A percentile compares a stretch with the other conserved stretches of the same genome.
These are phyloP conservation scores for Smutsia gigantea DNA, from an alignment of 2,797 vertebrate genomes.

Conservation along the genomic window DNA sequence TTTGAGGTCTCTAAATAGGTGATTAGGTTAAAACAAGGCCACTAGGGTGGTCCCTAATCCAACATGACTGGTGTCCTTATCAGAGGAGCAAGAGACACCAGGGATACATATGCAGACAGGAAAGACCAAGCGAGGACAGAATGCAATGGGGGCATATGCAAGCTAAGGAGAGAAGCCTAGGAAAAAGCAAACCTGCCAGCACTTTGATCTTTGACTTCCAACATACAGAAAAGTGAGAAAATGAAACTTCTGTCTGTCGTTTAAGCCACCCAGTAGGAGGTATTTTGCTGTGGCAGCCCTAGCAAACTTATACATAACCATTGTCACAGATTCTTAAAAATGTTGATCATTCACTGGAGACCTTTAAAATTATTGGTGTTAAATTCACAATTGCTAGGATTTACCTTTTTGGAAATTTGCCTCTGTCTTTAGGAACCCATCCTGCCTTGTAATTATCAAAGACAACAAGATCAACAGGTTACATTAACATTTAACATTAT, in stretches of 20 bases:
- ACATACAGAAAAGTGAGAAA: neutral
- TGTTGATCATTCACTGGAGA: neutral
- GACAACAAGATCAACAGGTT: neutral
- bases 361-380: neutral
- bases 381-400: neutral
- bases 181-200: neutral
- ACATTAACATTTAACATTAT: neutral
- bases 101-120: neutral
- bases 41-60: neutral
- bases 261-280: neutral
- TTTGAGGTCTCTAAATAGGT: neutral
- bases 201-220: neutral
- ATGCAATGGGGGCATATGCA: neutral
- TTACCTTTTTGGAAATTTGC: neutral
- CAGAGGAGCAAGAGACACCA: neutral
- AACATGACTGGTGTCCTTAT: neutral
- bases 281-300: neutral
- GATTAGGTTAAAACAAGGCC: neutral
- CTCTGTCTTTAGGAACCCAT: neutral
- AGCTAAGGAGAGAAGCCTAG: neutral
- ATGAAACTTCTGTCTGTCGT: neutral
- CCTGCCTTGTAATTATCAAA: neutral
- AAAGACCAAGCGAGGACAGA: neutral
- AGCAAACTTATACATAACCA: neutral
- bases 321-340: neutral